Base-by-base conservation (phyloP, 2,113 vertebrate genomes). In the Malurus alboscapulatus region DNA sequence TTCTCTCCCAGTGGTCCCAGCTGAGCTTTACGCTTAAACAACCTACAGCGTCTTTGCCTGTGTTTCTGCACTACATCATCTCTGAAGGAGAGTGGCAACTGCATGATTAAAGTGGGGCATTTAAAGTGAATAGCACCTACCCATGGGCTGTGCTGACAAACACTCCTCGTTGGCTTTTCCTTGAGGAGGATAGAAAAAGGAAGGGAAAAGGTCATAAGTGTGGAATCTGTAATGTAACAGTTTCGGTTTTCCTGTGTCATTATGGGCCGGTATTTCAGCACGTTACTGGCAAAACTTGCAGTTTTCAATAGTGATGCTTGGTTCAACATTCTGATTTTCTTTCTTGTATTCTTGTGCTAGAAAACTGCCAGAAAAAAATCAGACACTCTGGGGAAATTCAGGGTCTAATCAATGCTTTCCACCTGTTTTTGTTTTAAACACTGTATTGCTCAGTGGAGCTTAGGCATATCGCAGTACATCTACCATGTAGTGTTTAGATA, bases 91-190 rank as follows among this genome's bases (percentile, higher is more conserved):
- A 96, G 95, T 94, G 96, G 94, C 95, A 96, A 97, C 93, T 57
- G 86, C 68, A 84, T 98, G 98, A 98, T 98, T 98, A 98, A 98
- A 98, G 96, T 69, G 92, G 88, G 86, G 83, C 83, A 72, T 96
- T 96, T 92, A 94, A 94, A 97, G 88, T 94, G 93, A 97, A 95
- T 92, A 69, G 88, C 55, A 76, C 90, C 87, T 91, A 97, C 95
- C 96, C 95, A 42, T 6, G 88, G 97, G 96, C 95, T 92, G 72
- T 93, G 80, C 87, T 93, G 95, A 87, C 80, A 83, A 92, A 88
- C 51, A 34, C 59, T 90, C 90, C 45, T 73, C 44, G 1, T 63
- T 88, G 86, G 20, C 69, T 58, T 83, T 80, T 78, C 65, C 51
- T 73, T 3, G 1, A 71, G 53, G 36, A 96, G 90, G 72, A 30